Base-by-base conservation (phyloP, 2,113 vertebrate species). In the Percina caprodes region DNA sequence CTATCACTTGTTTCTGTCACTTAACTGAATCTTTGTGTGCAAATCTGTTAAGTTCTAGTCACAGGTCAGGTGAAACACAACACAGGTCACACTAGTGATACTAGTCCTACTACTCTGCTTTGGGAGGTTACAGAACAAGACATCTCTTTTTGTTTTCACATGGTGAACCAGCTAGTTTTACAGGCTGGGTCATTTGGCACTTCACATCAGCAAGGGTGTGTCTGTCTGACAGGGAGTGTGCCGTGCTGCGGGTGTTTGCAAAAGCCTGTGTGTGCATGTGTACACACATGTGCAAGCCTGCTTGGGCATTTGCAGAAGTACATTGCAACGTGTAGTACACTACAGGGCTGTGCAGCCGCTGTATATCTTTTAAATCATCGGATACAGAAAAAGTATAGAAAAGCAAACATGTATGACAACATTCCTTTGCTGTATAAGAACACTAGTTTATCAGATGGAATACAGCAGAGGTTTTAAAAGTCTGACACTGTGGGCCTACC, bases 111-210 rank as follows among this genome's bases (percentile, higher is more conserved):
- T 42, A 0, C 39, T 42, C 3, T 6, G 39, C 9, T 56, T 26
- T 67, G 21, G 6, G 70, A 69, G 2, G 24, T 63, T 65, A 35
- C 21, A 4, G 2, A 0, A 19, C 51, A 1, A 23, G 45, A 45
- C 24, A 7, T 54, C 0, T 33, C 18, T 11, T 35, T 23, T 74
- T 61, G 11, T 6, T 66, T 80, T 84, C 60, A 63, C 74, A 77
- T 67, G 76, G 65, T 75, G 55, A 73, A 71, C 39, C 71, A 83
- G 80, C 86, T 69, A 13, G 88, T 91, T 91, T 77, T 65, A 84
- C 92, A 83, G 74, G 91, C 66, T 86, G 11, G 11, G 35, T 69
- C 30, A 77, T 77, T 35, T 59, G 23, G 23, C 48, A 51, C 46
- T 18, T 61, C 6, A 51, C 58, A 18, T 56, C 5, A 8, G 24